Evolutionary conservation across 2,113 vertebrate species (phyloP).

Genomic region (Chloropsis hardwickii): DNA sequence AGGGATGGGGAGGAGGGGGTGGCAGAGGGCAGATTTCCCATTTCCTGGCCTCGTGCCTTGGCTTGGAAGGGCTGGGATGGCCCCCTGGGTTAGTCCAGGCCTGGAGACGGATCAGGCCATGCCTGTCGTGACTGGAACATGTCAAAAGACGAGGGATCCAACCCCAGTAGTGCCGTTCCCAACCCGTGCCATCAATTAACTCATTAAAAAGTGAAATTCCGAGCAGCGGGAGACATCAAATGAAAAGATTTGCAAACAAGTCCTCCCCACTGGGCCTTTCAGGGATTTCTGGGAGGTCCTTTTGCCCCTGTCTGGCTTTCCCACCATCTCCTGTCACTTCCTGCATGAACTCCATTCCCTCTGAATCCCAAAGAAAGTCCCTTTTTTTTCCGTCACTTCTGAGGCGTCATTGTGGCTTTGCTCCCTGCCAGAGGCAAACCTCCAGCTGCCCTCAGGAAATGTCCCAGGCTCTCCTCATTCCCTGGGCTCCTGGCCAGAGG

Average conservation of each 20-base stretch:
- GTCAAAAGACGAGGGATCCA: neutral
- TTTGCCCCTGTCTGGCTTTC: neutral
- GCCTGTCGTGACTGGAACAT: neutral
- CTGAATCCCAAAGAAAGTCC: neutral
- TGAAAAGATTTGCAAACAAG: conserved; percentile 11
- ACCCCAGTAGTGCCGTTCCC: neutral
- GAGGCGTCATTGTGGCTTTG: conserved; percentile 22
- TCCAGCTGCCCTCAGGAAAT: conserved; percentile 26
- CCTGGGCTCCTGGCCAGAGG: conserved; percentile 13
- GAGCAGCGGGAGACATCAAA: neutral
- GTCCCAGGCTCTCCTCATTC: neutral
- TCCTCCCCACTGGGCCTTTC: conserved; percentile 27
- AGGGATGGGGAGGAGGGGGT: neutral
- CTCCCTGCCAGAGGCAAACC: neutral
- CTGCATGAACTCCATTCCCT: neutral
- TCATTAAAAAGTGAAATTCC: neutral
- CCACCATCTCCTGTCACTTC: conserved; percentile 8
- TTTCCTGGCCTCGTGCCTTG: neutral
- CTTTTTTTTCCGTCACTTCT: neutral
- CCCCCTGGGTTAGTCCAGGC: neutral
- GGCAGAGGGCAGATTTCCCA: neutral
- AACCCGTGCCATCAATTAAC: neutral
- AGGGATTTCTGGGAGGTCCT: conserved; percentile 22
- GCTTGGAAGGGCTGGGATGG: neutral
- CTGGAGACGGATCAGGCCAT: neutral